Evolutionary conservation across 1,140 invertebrate genomes (phyloP).

Genomic region (Nymphalis io): DNA sequence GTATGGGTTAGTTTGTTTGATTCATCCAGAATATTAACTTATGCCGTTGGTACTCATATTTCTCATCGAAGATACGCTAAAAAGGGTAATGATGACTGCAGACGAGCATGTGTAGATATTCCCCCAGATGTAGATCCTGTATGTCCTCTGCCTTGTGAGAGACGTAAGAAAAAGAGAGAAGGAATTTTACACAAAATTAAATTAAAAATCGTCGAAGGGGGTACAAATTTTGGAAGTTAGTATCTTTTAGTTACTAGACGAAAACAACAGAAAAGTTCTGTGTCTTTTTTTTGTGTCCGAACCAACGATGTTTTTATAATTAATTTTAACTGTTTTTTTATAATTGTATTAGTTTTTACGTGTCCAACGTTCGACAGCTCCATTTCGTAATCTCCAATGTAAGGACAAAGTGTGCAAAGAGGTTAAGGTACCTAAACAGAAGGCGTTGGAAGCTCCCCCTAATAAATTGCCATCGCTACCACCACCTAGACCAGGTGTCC

Average conservation of each 20-base stretch:
- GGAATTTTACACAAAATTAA: conserved; percentile 69
- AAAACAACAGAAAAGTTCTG: too few species aligned
- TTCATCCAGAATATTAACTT: conserved; percentile 31
- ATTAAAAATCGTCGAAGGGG: conserved; percentile 66
- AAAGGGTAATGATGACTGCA: conserved; percentile 46
- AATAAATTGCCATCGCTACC: conserved; percentile 41
- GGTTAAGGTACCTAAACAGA: conserved; percentile 39
- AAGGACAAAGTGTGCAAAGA: conserved; percentile 46
- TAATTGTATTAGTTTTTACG: neutral
- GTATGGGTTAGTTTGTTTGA: conserved; percentile 40
- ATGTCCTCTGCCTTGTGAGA: conserved; percentile 54
- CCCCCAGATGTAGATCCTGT: conserved; percentile 47
- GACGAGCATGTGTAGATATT: conserved; percentile 59
- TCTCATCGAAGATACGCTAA: conserved; percentile 51
- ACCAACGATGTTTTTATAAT: too few species aligned
- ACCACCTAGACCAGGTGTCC: conserved; percentile 56
- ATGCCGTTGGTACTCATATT: conserved; percentile 6
- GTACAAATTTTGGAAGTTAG: conserved; percentile 72
- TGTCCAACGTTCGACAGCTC: conserved; percentile 43
- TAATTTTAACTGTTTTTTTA: too few species aligned
- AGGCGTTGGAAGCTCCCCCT: conserved; percentile 53
- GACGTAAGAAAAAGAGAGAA: conserved; percentile 50
- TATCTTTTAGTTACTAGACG: too few species aligned
- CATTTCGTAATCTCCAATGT: conserved; percentile 59
- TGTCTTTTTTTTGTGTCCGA: too few species aligned